Evolutionary conservation across 1,140 invertebrate genomes (phyloP), one percentile per base, ranked within the genome.

Genomic region (Zaprionus kolodkinae): DNA sequence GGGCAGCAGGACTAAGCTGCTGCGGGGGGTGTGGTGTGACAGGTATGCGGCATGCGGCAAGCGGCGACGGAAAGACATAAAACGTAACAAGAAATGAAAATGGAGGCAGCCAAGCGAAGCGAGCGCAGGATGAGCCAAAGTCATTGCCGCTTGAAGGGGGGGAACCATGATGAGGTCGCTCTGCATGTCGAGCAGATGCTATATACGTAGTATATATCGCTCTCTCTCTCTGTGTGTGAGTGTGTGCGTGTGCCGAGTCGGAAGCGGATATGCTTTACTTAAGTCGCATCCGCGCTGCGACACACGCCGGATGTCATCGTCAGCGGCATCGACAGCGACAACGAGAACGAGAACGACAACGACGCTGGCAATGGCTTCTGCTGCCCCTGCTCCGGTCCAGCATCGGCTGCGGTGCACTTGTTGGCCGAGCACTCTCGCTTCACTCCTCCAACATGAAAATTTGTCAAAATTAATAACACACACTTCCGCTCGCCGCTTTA

Each of bases 381-480:
- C 45, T 5, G 38, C 21, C 17, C 11, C 27, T 6, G 27, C 45
- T 25, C 17, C 72, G 57, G 30, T 15, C n/a, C 72, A 48, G 30
- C 27, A 13, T 50, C 64, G 55, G 2, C 59, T 70, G 65, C 57
- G 65, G 72, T 67, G 63, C 70, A 75, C 72, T 78, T 80, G 57
- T 61, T 62, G 74, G 62, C 69, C 74, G n/a, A 57, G 61, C 66
- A 64, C 54, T 79, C 76, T 79, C 76, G 60, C 68, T 72, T 67
- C 64, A 59, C 45, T 63, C 67, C 45, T 63, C 67, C 59, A 79
- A 78, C 84, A 91, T 91, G 81, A 87, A 91, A 91, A 91, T 91
- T 91, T 91, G 88, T 90, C 89, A 89, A 91, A 91, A 91, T 91
- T 91, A 89, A 91, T 89, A 91, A 84, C 76, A 87, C 91, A 81